These are phyloP conservation scores for Drosophila nr. perissopoda DNA, from an alignment of 2,888 invertebrate genomes.

Conservation along the genomic window DNA sequence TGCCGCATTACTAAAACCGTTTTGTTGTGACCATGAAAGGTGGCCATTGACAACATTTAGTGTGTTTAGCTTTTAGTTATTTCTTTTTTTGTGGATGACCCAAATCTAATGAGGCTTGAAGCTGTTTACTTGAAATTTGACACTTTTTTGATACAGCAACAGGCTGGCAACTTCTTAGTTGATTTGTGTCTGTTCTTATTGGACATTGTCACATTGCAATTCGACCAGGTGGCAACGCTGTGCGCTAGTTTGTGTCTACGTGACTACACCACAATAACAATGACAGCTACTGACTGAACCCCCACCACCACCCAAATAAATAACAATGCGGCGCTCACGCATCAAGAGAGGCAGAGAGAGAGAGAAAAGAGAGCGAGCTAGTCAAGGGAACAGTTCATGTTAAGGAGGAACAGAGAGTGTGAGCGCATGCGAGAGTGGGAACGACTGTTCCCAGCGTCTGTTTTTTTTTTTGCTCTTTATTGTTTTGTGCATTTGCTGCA, in stretches of 20 bases:
- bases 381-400: conserved; percentile 35
- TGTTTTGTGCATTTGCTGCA: conserved; percentile 64
- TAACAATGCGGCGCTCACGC: conserved; percentile 48
- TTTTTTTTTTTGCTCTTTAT: conserved; percentile 45
- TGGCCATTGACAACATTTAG: conserved; percentile 5
- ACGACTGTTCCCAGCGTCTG: conserved; percentile 41
- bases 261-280: conserved; percentile 60
- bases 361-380: background rate
- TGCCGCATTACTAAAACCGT: conserved; percentile 19
- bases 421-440: conserved; percentile 34
- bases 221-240: conserved; percentile 63
- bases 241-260: conserved; percentile 59
- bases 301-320: conserved; percentile 59
- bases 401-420: background rate
- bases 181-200: conserved; percentile 48
- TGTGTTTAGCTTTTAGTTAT: conserved; percentile 1
- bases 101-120: conserved; percentile 59
- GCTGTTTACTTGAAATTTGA: conserved; percentile 55
- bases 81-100: conserved; percentile 29
- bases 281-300: conserved; percentile 43
- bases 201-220: conserved; percentile 28
- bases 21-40: conserved; percentile 24
- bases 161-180: conserved; percentile 43
- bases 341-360: conserved; percentile 15
- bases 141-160: conserved; percentile 52